Conservation (phyloP, 2,888 invertebrate species). For the Thereva nobilitata region DNA sequence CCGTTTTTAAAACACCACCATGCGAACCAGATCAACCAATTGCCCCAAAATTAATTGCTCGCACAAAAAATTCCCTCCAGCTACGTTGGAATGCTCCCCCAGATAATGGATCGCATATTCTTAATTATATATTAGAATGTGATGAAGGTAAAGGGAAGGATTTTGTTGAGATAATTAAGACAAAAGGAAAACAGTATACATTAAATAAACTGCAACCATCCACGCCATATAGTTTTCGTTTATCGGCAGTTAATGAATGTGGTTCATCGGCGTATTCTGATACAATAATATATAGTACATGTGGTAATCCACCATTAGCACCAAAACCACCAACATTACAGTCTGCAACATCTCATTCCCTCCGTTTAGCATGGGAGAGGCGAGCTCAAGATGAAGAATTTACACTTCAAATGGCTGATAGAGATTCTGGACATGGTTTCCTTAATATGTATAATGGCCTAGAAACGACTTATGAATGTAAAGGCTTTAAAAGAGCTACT, state of each 20-base stretch:
- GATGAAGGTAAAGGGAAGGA: constrained; percentile 70
- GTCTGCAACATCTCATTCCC: constrained; percentile 65
- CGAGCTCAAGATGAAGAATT: constrained; percentile 79
- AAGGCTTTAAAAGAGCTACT: constrained; percentile 72
- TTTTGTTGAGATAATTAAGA: constrained; percentile 74
- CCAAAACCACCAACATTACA: constrained; percentile 76
- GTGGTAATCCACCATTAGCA: constrained; percentile 77
- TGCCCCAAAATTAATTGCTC: constrained; percentile 73
- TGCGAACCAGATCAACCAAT: constrained; percentile 80
- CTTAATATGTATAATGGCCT: constrained; percentile 78
- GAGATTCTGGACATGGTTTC: constrained; percentile 73
- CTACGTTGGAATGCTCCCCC: constrained; percentile 72
- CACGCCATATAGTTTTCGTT: constrained; percentile 79
- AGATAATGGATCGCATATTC: constrained; percentile 80
- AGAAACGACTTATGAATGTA: constrained; percentile 70
- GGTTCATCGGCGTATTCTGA: constrained; percentile 77
- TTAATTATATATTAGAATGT: constrained; percentile 76
- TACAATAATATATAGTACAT: constrained; percentile 71
- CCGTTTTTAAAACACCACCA: constrained; percentile 77
- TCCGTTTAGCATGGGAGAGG: constrained; percentile 75
- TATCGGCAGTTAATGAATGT: constrained; percentile 80
- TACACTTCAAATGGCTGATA: constrained; percentile 78
- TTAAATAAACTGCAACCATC: constrained; percentile 76
- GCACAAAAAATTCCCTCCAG: constrained; percentile 72
- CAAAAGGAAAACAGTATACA: constrained; percentile 75